A percentile compares a stretch with the other conserved stretches of the same genome.
These are phyloP conservation scores for Catocala nupta DNA, from an alignment of 2,888 invertebrate species.

Conservation along the genomic window DNA sequence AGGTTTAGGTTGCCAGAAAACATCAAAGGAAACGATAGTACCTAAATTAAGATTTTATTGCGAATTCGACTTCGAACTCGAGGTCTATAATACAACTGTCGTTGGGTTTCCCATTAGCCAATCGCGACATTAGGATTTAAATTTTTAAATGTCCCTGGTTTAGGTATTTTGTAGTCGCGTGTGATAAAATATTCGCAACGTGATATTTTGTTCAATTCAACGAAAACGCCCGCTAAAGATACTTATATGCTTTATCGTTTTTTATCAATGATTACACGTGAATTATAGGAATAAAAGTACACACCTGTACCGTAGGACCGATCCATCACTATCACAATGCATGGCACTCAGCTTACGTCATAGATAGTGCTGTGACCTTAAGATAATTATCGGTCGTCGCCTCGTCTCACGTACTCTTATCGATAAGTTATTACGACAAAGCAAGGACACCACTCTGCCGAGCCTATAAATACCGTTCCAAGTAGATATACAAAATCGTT, in stretches of 20 bases:
- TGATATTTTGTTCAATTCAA: conserved; percentile 1
- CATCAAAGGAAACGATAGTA: no score
- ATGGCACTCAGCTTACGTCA: conserved; percentile 74
- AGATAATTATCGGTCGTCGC: conserved; percentile 85
- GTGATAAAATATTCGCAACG: conserved; percentile 1
- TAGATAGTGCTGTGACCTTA: conserved; percentile 83
- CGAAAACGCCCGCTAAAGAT: not conserved
- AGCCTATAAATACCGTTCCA: conserved; percentile 44
- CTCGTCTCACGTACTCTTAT: conserved; percentile 74
- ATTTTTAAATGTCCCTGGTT: no score
- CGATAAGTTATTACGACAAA: conserved; percentile 71
- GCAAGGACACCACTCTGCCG: conserved; percentile 74
- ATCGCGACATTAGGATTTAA: no score
- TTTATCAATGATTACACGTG: conserved; percentile 3
- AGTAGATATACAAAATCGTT: conserved; percentile 35
- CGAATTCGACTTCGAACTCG: no score
- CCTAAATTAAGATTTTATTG: no score
- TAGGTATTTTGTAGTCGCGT: no score
- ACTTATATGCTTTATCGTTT: no score
- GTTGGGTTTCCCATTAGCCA: no score
- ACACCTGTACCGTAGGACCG: conserved; percentile 60
- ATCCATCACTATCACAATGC: conserved; percentile 64
- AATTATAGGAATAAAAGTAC: conserved; percentile 40
- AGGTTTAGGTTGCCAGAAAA: no score
- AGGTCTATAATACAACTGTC: no score